These are phyloP conservation scores for Phallusia fumigata DNA, from an alignment of 23 tunicate genomes.

Conservation along the genomic window DNA sequence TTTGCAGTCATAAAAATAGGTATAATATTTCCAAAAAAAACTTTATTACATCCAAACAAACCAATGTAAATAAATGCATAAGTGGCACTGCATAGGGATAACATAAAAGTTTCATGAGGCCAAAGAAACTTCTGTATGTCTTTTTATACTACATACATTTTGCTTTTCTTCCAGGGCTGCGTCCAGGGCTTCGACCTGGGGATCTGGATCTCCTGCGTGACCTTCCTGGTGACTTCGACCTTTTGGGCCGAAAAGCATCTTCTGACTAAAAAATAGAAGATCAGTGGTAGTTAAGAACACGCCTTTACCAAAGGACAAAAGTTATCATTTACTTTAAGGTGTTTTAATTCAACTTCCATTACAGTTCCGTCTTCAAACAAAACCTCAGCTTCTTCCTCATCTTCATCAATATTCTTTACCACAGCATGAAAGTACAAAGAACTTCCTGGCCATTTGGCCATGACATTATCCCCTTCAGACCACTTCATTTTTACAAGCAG, in stretches of 20 bases:
- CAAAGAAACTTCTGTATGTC: too few species aligned
- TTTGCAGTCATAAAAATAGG: too few species aligned
- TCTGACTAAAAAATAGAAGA: slow-evolving; percentile 15
- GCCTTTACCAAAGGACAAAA: too few species aligned
- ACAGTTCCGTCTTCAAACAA: slow-evolving; percentile 62
- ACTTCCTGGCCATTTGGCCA: slow-evolving; percentile 96
- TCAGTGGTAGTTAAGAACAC: too few species aligned
- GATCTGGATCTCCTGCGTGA: slow-evolving; percentile 66
- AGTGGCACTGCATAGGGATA: too few species aligned
- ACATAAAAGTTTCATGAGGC: too few species aligned
- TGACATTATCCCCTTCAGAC: slow-evolving; percentile 71
- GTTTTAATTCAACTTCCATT: slow-evolving; percentile 45
- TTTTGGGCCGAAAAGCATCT: slow-evolving; percentile 23
- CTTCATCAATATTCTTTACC: slow-evolving; percentile 38
- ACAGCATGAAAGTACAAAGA: slow-evolving; percentile 64
- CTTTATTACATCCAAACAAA: too few species aligned
- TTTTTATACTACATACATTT: not conserved
- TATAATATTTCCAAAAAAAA: too few species aligned
- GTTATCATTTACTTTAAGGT: not conserved
- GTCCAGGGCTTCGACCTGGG: slow-evolving; percentile 59
- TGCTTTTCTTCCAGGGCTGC: slow-evolving; percentile 45
- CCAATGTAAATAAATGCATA: too few species aligned
- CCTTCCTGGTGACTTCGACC: slow-evolving; percentile 62
- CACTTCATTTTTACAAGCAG: slow-evolving; percentile 39
- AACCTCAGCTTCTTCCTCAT: slow-evolving; percentile 52